Evolutionary conservation across 2,113 vertebrate genomes (phyloP).

Genomic region (Halichoeres trimaculatus): DNA sequence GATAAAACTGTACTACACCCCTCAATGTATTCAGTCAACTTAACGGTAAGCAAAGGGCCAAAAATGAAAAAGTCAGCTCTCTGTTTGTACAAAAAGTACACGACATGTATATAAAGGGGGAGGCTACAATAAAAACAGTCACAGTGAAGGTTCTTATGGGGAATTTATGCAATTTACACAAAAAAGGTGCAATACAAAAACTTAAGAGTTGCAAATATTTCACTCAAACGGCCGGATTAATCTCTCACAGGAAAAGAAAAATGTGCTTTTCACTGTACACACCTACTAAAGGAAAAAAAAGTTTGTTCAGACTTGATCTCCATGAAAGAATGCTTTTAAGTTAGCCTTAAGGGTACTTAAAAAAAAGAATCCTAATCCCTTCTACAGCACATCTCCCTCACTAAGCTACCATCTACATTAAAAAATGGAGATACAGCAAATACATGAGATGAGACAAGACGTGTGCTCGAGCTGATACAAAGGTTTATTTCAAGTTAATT

Average conservation of each 20-base stretch:
- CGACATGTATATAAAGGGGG: too few relatives aligned
- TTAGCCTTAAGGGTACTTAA: slow-evolving; percentile 1
- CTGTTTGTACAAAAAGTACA: not conserved
- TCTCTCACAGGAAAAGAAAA: not conserved
- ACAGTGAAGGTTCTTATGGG: not conserved
- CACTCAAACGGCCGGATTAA: not conserved
- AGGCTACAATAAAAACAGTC: not conserved
- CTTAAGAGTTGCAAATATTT: not conserved
- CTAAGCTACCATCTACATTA: not conserved
- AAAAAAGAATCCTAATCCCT: slow-evolving; percentile 9
- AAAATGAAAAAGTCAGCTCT: not conserved
- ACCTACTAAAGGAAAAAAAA: too few relatives aligned
- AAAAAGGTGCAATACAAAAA: not conserved
- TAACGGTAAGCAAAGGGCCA: not conserved
- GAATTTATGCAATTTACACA: not conserved
- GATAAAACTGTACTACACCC: not conserved
- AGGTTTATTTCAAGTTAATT: not conserved
- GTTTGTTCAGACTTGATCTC: too few relatives aligned
- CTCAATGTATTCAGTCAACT: not conserved
- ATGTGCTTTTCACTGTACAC: not conserved
- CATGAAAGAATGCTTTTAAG: not conserved
- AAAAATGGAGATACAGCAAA: not conserved
- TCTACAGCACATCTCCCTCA: slow-evolving; percentile 11
- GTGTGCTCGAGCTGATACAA: not conserved
- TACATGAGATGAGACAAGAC: not conserved